Conservation (phyloP, 2,113 vertebrate genomes). For the cattle (Bos taurus) region ARS-UCD2.0 NC_037334.1:30911001-30911500, state of each 20-base stretch:
- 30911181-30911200: slow-evolving; percentile 83
- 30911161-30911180: slow-evolving; percentile 80
- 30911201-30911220: slow-evolving; percentile 85
- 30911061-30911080: slow-evolving; percentile 87
- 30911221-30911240: slow-evolving; percentile 76
- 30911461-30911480: not conserved
- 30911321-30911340: slow-evolving; percentile 74
- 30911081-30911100: slow-evolving; percentile 78
- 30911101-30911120: slow-evolving; percentile 98
- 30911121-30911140: slow-evolving; percentile 91
- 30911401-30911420: not conserved
- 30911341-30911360: slow-evolving; percentile 75
- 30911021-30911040: slow-evolving; percentile 96
- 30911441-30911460: not conserved
- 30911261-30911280: slow-evolving; percentile 77
- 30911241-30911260: slow-evolving; percentile 84
- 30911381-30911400: slow-evolving; percentile 30
- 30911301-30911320: slow-evolving; percentile 81
- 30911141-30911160: slow-evolving; percentile 80
- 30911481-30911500: not conserved
- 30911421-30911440: not conserved
- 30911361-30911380: slow-evolving; percentile 39
- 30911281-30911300: slow-evolving; percentile 77
- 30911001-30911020: slow-evolving; percentile 97
- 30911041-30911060: slow-evolving; percentile 85